A percentile compares a stretch with the other conserved stretches of the same genome.
Conservation (phyloP, 2,797 vertebrate genomes). For the Propithecus perrieri region DNA sequence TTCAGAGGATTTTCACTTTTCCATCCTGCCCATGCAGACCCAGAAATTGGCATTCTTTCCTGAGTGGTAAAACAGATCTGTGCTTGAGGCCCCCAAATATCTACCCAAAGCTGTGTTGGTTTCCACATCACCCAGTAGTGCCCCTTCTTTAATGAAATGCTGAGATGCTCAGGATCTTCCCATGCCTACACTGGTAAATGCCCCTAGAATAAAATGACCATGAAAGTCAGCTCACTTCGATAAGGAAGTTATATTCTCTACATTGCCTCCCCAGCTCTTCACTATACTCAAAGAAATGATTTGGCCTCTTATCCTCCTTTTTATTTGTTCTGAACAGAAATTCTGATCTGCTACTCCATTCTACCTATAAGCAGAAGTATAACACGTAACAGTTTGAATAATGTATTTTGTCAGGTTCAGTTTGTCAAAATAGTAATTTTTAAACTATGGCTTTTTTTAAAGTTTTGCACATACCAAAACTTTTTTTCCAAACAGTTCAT, state of each 20-base stretch:
- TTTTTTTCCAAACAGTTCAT: neutral
- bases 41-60: neutral
- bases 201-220: neutral
- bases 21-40: neutral
- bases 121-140: neutral
- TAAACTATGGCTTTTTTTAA: slow-evolving; percentile 2
- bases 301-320: neutral
- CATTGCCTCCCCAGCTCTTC: neutral
- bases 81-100: neutral
- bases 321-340: neutral
- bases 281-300: neutral
- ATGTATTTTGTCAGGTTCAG: slow-evolving; percentile 19
- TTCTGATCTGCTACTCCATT: neutral
- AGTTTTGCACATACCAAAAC: neutral
- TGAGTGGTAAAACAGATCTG: neutral
- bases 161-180: neutral
- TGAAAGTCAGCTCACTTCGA: neutral
- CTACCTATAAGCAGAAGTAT: neutral
- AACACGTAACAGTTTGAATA: neutral
- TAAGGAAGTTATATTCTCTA: neutral
- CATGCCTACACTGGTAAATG: neutral
- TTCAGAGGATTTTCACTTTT: neutral
- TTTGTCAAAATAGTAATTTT: neutral
- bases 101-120: neutral
- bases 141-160: neutral